Base-by-base conservation (phyloP, 2,113 vertebrate species). In the Chaetodon trifascialis region DNA sequence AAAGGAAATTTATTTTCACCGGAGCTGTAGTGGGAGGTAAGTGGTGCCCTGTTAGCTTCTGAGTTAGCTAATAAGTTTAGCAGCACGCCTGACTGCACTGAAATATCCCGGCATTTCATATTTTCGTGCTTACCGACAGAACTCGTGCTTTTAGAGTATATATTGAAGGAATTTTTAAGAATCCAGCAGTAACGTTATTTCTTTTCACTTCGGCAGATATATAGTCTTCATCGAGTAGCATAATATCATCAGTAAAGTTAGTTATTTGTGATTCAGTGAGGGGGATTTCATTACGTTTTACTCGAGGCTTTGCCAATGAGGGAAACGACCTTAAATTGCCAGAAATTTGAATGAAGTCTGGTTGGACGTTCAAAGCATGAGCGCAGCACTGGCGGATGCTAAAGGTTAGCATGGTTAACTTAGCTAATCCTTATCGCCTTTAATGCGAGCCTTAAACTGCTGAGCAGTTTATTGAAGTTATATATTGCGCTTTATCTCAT, bases 1-100 rank as follows among this genome's bases (percentile, higher is more conserved):
- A 96, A 93, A 97, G 93, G 94, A 99, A 99, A 70, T 97, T 97
- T 78, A 93, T 99, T 69, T 96, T 96, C 80, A 82, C 96, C 52
- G 98, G 98, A 86, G 96, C 95, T 16, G 91, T 97, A 70, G 93
- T 96, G 44, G 97, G 97, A 95, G 97, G 98, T 99, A 93, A 87
- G 15, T 47, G 49, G 9, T 3, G 40, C 30, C 11, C 23, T 72
- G 62, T 79, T 90, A 89, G 85, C 80, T 21, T 1, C 55, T 4
- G 4, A 30, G 72, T 67, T 82, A 84, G 64, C 46, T 63, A 19
- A 23, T 14, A 38, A 21, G 30, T 21, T n/a, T 30, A 78, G 68
- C 66, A 46, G 2, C 70, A 21, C 49, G 19, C 49, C 76, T 8
- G 34, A 51, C 44, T 75, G 11, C 21, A 14, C 11, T 15, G 0